phyloP scores from a whole-genome alignment of 53 echinoderm and acorn worm genomes.

The Arbacia lixula region DNA sequence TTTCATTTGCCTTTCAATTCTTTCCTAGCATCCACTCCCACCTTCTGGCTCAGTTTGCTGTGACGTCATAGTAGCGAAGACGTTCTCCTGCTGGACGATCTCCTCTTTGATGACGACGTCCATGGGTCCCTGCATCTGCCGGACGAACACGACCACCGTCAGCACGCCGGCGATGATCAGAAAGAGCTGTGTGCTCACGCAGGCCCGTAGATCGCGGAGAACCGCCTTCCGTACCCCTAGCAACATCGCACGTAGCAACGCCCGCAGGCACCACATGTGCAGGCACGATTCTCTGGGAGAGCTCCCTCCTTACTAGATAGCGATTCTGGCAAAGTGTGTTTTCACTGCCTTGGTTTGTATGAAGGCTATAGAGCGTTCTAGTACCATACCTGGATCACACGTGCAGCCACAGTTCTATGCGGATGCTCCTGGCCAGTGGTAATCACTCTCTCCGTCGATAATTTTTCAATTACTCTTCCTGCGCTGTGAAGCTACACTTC shows the following conservation, averaged over 20 bases:
- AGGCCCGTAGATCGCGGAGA: slow-evolving; percentile 27
- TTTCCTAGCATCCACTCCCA: slow-evolving; percentile 9
- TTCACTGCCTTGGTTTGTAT: too few relatives aligned
- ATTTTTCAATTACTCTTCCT: too few relatives aligned
- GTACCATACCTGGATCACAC: too few relatives aligned
- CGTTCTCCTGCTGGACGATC: slow-evolving; percentile 20
- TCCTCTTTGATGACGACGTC: slow-evolving; percentile 38
- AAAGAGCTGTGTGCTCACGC: slow-evolving; percentile 67
- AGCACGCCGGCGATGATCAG: slow-evolving; percentile 66
- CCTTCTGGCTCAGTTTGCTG: slow-evolving; percentile 77
- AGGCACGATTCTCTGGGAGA: too few relatives aligned
- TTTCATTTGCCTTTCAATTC: too few relatives aligned
- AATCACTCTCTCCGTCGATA: too few relatives aligned
- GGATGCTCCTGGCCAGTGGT: too few relatives aligned
- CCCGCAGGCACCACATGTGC: slow-evolving; percentile 31
- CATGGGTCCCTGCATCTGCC: slow-evolving; percentile 70
- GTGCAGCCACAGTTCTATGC: too few relatives aligned
- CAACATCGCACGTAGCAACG: slow-evolving; percentile 32
- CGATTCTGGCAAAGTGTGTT: too few relatives aligned
- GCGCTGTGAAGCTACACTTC: too few relatives aligned
- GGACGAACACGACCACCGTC: slow-evolving; percentile 65
- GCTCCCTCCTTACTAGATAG: too few relatives aligned
- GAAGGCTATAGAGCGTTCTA: too few relatives aligned
- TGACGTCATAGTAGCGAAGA: slow-evolving; percentile 58
- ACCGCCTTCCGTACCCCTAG: slow-evolving; percentile 28